Conservation (phyloP, 2,113 vertebrate species). For the Naja naja region DNA sequence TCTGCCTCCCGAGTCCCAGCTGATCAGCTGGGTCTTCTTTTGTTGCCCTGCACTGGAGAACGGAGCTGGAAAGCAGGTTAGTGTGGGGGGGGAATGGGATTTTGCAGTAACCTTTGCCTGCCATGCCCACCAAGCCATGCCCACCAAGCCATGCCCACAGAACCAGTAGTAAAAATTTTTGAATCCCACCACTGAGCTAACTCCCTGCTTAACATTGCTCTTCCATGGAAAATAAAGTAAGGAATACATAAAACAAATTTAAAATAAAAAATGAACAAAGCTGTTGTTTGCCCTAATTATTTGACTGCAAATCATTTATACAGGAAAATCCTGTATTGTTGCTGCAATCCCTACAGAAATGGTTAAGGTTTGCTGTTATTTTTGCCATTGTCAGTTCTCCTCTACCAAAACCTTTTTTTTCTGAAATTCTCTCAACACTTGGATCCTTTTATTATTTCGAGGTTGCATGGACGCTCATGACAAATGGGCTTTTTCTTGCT, state of each 20-base stretch:
- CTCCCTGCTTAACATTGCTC: not conserved
- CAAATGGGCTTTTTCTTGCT: not conserved
- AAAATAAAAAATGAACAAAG: conserved; percentile 4
- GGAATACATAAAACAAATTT: not conserved
- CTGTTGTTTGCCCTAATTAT: not conserved
- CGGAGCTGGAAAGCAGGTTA: too few relatives aligned
- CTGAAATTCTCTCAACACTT: not conserved
- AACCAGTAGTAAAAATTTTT: too few relatives aligned
- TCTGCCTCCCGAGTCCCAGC: too few relatives aligned
- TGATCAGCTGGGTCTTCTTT: too few relatives aligned
- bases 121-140: too few relatives aligned
- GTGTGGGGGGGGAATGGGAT: too few relatives aligned
- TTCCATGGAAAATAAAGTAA: not conserved
- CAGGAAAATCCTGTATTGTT: not conserved
- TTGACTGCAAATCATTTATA: not conserved
- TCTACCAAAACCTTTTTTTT: not conserved
- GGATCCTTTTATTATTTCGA: conserved; percentile 32
- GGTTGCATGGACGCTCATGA: conserved; percentile 34
- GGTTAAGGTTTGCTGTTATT: not conserved
- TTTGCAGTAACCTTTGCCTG: too few relatives aligned
- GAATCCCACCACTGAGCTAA: too few relatives aligned
- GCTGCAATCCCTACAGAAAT: conserved; percentile 1
- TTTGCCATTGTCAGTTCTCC: not conserved
- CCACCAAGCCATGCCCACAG: too few relatives aligned
- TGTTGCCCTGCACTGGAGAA: too few relatives aligned